Conservation (phyloP, 1,140 invertebrate genomes). For the Cepaea nemoralis region DNA sequence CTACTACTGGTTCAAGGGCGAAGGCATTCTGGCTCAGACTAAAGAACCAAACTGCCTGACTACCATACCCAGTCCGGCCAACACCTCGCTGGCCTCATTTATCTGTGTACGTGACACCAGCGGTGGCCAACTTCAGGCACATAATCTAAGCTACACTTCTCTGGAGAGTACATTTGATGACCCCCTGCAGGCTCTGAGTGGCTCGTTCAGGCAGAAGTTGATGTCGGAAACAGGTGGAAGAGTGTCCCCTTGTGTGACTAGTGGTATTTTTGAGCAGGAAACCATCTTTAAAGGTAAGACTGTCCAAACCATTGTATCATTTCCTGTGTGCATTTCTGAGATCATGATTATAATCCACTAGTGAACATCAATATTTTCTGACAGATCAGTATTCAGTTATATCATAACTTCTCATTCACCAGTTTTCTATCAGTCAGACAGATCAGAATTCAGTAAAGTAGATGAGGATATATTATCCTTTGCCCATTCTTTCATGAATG, state of each 20-base stretch:
- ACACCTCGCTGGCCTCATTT: background rate
- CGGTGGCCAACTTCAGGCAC: no score
- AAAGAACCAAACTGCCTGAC: background rate
- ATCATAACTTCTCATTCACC: no score
- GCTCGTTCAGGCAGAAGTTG: background rate
- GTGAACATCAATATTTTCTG: no score
- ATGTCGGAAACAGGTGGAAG: background rate
- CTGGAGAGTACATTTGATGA: background rate
- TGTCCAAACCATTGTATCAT: background rate
- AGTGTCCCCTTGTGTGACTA: no score
- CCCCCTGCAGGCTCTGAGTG: background rate
- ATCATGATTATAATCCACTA: no score
- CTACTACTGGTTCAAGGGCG: background rate
- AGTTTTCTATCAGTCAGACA: no score
- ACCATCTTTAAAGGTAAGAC: conserved; percentile 7
- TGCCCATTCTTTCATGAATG: no score
- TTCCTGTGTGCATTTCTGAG: background rate
- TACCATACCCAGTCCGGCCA: background rate
- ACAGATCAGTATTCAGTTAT: no score
- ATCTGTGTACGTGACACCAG: background rate
- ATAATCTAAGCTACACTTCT: no score
- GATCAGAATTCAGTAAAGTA: no score
- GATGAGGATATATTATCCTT: no score
- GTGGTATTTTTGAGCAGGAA: background rate
- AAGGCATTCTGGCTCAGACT: background rate